A percentile compares a stretch with the other conserved stretches of the same genome.
phyloP scores from a whole-genome alignment of 2,888 invertebrate genomes.

The Elaeidobius kamerunicus region DNA sequence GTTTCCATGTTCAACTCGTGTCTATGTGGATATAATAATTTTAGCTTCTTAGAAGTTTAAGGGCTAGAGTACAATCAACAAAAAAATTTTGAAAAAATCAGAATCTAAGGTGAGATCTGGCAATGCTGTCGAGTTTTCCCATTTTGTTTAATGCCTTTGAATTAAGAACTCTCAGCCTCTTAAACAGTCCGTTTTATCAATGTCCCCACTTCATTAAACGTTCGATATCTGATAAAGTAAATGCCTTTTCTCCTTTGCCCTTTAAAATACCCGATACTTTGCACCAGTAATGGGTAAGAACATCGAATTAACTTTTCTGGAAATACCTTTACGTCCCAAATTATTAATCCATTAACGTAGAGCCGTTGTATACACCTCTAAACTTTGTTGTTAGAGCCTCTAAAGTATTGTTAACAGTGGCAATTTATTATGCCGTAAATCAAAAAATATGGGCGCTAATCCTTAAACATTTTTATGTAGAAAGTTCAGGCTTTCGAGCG shows the following conservation, averaged over 20 bases:
- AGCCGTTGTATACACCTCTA: neutral
- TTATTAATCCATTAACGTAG: no score
- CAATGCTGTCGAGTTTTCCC: constrained; percentile 6
- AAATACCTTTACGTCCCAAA: no score
- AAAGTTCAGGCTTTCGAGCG: constrained; percentile 17
- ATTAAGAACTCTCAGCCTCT: constrained; percentile 49
- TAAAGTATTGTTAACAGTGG: constrained; percentile 7
- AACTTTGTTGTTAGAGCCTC: neutral
- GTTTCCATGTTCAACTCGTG: no score
- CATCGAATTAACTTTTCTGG: no score
- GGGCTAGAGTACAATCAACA: no score
- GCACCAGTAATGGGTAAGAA: no score
- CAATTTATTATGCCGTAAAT: constrained; percentile 19
- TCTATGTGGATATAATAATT: no score
- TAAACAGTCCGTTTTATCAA: constrained; percentile 50
- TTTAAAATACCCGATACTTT: no score
- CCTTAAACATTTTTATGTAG: constrained; percentile 25
- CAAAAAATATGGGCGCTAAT: constrained; percentile 12
- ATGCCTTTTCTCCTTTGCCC: constrained; percentile 30
- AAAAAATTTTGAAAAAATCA: no score
- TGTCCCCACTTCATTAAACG: constrained; percentile 49
- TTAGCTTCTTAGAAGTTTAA: no score
- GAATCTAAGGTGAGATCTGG: no score
- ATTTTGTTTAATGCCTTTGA: constrained; percentile 46
- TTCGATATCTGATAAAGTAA: constrained; percentile 45